These are phyloP conservation scores for Rhinoraja longicauda DNA, from an alignment of 2,797 vertebrate genomes.

Conservation along the genomic window DNA sequence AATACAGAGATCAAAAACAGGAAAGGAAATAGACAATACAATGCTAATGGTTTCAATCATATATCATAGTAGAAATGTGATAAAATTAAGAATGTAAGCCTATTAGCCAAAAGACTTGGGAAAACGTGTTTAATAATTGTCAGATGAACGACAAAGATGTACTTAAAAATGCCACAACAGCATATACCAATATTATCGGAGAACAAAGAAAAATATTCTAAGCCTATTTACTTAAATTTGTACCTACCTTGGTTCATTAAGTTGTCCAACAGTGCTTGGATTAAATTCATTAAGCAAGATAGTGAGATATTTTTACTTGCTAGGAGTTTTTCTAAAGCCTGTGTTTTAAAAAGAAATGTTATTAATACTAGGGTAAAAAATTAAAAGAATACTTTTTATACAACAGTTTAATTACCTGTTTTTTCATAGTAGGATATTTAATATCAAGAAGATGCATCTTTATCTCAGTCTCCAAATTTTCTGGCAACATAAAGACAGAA, in stretches of 20 bases:
- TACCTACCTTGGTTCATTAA: conserved; percentile 76
- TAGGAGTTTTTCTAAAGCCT: conserved; percentile 88
- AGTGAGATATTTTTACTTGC: conserved; percentile 71
- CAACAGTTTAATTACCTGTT: conserved; percentile 67
- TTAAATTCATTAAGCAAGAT: conserved; percentile 74
- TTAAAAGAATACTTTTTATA: conserved; percentile 33
- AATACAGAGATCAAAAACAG: background rate
- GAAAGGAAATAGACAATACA: background rate
- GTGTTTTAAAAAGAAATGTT: conserved; percentile 45
- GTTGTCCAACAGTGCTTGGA: conserved; percentile 65
- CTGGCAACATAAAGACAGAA: conserved; percentile 52
- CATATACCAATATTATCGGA: background rate
- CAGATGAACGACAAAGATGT: background rate
- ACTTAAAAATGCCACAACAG: background rate
- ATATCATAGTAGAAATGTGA: background rate
- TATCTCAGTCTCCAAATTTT: conserved; percentile 74
- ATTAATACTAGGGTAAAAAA: conserved; percentile 22
- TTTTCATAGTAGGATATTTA: conserved; percentile 89
- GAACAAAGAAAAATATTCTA: background rate
- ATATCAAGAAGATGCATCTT: conserved; percentile 82
- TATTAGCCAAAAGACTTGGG: background rate
- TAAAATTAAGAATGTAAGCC: background rate
- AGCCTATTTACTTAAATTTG: conserved; percentile 35
- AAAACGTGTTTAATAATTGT: background rate
- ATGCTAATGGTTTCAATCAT: background rate